Percentiles rank a stretch among this genome's conserved stretches.
Evolutionary conservation across 2,113 vertebrate species (phyloP).

Genomic region (Nycticebus coucang): DNA sequence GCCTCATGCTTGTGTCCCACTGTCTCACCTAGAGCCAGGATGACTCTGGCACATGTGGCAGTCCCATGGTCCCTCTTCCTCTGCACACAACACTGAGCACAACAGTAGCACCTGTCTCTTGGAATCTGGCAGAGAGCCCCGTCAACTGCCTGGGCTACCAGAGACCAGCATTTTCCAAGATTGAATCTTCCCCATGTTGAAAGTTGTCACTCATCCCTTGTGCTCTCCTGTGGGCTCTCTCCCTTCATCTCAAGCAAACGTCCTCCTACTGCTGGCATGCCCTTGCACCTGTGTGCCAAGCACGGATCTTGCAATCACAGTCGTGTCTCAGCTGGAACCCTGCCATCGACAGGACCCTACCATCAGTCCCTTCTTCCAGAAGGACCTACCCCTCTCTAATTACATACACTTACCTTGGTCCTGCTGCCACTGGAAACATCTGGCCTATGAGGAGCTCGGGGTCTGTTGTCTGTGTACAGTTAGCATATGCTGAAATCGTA

Average conservation of each 20-base stretch:
- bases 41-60: fast-evolving
- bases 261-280: fast-evolving
- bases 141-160: neutral
- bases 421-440: neutral
- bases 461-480: neutral
- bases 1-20: neutral
- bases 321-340: neutral
- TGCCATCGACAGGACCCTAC: neutral
- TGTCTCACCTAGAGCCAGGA: neutral
- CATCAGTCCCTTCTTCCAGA: neutral
- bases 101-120: neutral
- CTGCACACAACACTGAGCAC: neutral
- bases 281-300: fast-evolving
- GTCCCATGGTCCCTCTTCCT: neutral
- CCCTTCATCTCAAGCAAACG: neutral
- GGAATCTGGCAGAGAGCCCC: neutral
- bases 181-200: neutral
- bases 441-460: neutral
- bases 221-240: neutral
- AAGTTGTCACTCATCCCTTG: neutral
- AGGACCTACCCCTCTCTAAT: neutral
- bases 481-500: neutral
- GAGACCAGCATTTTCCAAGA: fast-evolving
- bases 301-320: no score
- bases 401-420: neutral